Conservation (phyloP, 2,113 vertebrate genomes). For the Macquaria ambigua region DNA sequence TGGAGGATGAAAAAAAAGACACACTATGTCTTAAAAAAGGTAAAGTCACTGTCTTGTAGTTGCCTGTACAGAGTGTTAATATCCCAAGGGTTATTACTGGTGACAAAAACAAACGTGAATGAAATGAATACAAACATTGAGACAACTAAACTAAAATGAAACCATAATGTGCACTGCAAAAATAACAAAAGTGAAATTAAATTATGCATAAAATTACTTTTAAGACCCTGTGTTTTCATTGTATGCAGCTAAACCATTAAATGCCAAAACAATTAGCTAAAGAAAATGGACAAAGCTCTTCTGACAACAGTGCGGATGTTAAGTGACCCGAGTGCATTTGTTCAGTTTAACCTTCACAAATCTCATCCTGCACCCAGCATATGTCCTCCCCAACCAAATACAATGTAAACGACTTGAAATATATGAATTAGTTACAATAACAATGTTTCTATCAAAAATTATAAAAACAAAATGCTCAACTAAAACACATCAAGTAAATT, state of each 20-base stretch:
- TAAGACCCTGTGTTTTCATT: background rate
- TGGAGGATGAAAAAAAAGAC: constrained; percentile 58
- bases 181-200: background rate
- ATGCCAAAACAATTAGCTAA: background rate
- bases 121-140: background rate
- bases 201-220: background rate
- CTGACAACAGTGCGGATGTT: background rate
- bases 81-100: background rate
- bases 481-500: background rate
- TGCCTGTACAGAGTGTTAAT: background rate
- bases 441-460: background rate
- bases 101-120: background rate
- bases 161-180: background rate
- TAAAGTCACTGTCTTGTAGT: constrained; percentile 9
- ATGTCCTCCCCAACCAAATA: background rate
- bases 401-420: background rate
- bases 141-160: background rate
- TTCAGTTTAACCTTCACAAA: background rate
- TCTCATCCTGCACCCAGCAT: background rate
- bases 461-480: background rate
- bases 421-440: background rate
- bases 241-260: background rate
- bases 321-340: background rate
- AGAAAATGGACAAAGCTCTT: background rate
- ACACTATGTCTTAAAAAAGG: constrained; percentile 7